These are phyloP conservation scores for Rhegmatorhina hoffmannsi DNA, from an alignment of 2,113 vertebrate species.

Conservation along the genomic window DNA sequence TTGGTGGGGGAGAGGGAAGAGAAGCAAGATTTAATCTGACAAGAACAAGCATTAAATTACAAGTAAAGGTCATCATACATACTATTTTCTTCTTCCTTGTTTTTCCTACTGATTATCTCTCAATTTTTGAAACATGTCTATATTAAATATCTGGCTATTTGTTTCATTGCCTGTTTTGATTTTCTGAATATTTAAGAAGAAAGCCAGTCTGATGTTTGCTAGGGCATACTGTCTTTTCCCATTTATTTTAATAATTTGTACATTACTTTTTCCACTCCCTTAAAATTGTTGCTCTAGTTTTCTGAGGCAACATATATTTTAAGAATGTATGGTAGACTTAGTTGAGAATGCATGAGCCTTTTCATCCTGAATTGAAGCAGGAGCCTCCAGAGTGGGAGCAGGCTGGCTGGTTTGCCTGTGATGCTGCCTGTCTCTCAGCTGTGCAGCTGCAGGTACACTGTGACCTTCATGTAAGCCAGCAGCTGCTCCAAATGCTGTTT, in stretches of 20 bases:
- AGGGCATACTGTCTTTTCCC: neutral
- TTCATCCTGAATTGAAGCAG: neutral
- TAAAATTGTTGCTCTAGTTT: neutral
- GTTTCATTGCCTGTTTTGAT: neutral
- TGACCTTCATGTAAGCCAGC: conserved; percentile 25
- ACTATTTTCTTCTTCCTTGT: neutral
- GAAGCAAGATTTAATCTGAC: neutral
- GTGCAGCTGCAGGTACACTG: neutral
- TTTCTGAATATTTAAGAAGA: neutral
- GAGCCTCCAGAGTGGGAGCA: neutral
- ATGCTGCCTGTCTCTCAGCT: neutral
- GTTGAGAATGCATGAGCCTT: neutral
- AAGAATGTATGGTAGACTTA: rapidly evolving
- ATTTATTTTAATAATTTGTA: neutral
- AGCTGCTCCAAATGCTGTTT: neutral
- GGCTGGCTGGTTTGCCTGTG: neutral
- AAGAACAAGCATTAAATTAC: neutral
- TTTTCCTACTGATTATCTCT: neutral
- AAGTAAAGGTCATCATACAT: neutral
- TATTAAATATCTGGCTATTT: neutral
- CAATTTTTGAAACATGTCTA: neutral
- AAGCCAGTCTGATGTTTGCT: neutral
- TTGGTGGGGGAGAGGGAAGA: rapidly evolving
- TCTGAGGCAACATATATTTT: neutral
- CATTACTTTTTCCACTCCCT: neutral